Base-by-base conservation (phyloP, 2,797 vertebrate genomes). In the Semaprochilodus insignis region DNA sequence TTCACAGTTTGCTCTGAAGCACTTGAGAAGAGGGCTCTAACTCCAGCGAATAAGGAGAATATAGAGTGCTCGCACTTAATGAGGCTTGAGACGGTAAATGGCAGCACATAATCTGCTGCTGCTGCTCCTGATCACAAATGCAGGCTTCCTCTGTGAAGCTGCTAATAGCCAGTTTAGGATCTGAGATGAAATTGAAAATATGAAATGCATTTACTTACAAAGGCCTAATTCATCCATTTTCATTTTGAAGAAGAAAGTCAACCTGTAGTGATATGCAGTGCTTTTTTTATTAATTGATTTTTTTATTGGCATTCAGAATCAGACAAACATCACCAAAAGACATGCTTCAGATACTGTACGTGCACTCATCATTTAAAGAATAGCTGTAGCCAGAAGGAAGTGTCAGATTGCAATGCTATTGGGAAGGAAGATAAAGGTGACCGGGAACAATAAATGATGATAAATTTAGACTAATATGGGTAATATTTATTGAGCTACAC, bases 1-100 rank as follows among this genome's bases (percentile, higher is more conserved):
- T 54, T 81, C 73, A 23, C 25, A 66, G 74, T 74, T 62, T 72
- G 27, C 71, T 6, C 67, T 40, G 52, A 72, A 44, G 57, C 74
- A 66, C 74, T 80, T 40, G 69, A 55, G 75, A 73, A 17, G 34
- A 16, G 0, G 17, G 66, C n/a, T n/a, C 59, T 21, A 82, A 78
- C 31, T 77, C 36, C n/a, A 72, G 17, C 63, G 27, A 31, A 54
- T 17, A 44, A 54, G 23, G 23, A 19, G 36, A 75, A 25, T 62
- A 25, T 19, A 23, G 7, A 34, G 62, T 75, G 5, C 3, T 63
- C 36, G 65, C 63, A 69, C 36, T 62, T 21, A n/a, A 55, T 63
- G 55, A 55, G 8, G n/a, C 57, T 48, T 62, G 57, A 52, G 55
- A 31, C 17, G 5, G 23, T 51, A 73, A 80, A 51, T 72, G 78